Conservation (phyloP, 2,797 vertebrate genomes). For the Clarias pachynema region DNA sequence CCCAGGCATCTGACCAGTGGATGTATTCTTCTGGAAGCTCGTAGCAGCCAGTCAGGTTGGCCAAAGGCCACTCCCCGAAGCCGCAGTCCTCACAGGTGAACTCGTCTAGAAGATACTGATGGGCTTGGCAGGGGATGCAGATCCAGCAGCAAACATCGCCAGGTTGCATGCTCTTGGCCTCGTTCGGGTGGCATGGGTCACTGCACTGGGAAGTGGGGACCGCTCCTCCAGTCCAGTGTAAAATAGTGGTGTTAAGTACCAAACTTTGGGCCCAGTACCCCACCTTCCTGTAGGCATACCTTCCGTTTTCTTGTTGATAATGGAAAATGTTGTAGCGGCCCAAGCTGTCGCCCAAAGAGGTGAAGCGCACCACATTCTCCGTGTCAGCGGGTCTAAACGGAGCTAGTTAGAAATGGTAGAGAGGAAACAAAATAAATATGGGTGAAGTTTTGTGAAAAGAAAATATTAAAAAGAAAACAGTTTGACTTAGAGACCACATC, state of each 20-base stretch:
- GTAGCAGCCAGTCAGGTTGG: constrained; percentile 90
- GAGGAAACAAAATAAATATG: background rate
- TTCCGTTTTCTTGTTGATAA: constrained; percentile 80
- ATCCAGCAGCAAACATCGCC: constrained; percentile 99
- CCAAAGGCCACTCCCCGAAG: constrained; percentile 92
- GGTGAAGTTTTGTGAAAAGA: background rate
- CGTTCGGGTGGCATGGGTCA: constrained; percentile 93
- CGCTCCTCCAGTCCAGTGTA: constrained; percentile 82
- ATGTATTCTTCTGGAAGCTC: constrained; percentile 96
- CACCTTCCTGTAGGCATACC: constrained; percentile 87
- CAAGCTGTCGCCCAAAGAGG: constrained; percentile 89
- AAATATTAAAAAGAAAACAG: background rate
- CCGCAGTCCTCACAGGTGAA: constrained; percentile 94
- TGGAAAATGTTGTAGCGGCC: constrained; percentile 98
- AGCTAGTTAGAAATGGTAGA: constrained; percentile 59
- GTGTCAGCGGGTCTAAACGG: constrained; percentile 80
- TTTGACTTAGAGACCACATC: background rate
- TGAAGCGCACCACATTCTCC: constrained; percentile 87
- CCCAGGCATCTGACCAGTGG: constrained; percentile 94
- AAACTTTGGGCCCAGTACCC: constrained; percentile 95
- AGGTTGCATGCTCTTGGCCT: constrained; percentile 97
- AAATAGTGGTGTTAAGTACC: constrained; percentile 85
- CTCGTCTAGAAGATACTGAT: constrained; percentile 90
- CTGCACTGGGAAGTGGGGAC: constrained; percentile 93
- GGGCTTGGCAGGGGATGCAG: constrained; percentile 95